phyloP scores from a whole-genome alignment of 2,888 invertebrate genomes.

The Agrochola lota region DNA sequence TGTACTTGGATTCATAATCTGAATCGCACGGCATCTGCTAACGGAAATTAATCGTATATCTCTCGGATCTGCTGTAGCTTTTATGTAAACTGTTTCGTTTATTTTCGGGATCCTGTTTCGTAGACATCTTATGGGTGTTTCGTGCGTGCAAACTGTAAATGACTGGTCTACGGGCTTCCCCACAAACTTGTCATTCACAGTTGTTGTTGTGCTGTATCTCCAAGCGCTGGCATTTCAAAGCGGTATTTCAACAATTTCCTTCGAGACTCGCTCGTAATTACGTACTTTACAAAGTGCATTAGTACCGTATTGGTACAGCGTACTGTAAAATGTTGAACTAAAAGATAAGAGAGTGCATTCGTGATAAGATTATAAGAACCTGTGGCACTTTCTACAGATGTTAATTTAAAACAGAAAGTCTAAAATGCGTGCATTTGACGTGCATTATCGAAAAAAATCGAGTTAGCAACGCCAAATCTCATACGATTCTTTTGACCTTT shows the following conservation, averaged over 20 bases:
- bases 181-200: conserved; percentile 50
- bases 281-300: conserved; percentile 33
- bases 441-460: conserved; percentile 14
- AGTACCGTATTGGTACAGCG: conserved; percentile 30
- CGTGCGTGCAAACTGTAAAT: conserved; percentile 21
- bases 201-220: conserved; percentile 27
- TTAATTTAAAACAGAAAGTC: conserved; percentile 4
- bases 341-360: conserved; percentile 47
- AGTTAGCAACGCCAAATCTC: conserved; percentile 13
- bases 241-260: conserved; percentile 51
- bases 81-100: conserved; percentile 4
- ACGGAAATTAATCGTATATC: conserved; percentile 50
- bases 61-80: conserved; percentile 4
- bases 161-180: conserved; percentile 37
- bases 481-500: conserved; percentile 7
- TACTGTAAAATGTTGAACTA: conserved; percentile 39
- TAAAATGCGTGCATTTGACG: neutral
- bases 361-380: conserved; percentile 34
- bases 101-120: conserved; percentile 15
- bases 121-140: neutral
- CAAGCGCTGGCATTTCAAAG: conserved; percentile 43
- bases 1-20: conserved; percentile 28
- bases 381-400: conserved; percentile 13
- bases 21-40: conserved; percentile 42
- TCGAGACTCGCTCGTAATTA: conserved; percentile 29